Evolutionary conservation across 2,888 invertebrate genomes (phyloP), one percentile per base, ranked within the genome.

Genomic region (Oligia strigilis): DNA sequence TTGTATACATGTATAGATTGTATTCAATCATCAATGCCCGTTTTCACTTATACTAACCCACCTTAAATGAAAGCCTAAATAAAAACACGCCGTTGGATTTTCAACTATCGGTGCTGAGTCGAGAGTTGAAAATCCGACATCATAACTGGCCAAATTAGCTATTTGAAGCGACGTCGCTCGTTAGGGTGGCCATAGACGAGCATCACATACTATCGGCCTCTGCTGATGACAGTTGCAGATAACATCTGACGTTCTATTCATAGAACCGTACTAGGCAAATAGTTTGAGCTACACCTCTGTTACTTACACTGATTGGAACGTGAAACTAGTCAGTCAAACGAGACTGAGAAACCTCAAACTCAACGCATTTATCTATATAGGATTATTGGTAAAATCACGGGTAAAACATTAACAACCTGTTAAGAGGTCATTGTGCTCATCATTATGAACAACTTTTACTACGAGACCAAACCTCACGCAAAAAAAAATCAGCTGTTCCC

Each of bases 161-260:
- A 29, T 46, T 8, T 80, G 43, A 67, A 23, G 19, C 19, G 36
- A 29, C 17, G 29, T 36, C n/a, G 13, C 80, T 80, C 80, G 58
- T 80, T 80, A 80, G 49, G 46, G 19, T 23, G 58, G 9, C 29
- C 65, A 2, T 40, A 66, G 65, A 73, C 40, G 66, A 43, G 58
- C 49, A 49, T 17, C 66, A 73, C 80, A 80, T 80, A 80, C 66
- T 66, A 60, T 17, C 79, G 64, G 17, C 58, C 43, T 52, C 60
- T 60, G 74, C 36, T 74, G 74, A 74, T 74, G 74, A 43, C 74
- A 52, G 52, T 62, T 40, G 29, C 23, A 19, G 79, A 79, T 78
- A 71, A 46, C 43, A 78, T 71, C 46, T 71, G 55, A 19, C 52
- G 17, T 5, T 49, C 46, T 13, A 46, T 64, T 55, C 46, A 70